Evolutionary conservation across 2,113 vertebrate genomes (phyloP), one percentile per base, ranked within the genome.

Genomic region (Sceloporus tristichus): DNA sequence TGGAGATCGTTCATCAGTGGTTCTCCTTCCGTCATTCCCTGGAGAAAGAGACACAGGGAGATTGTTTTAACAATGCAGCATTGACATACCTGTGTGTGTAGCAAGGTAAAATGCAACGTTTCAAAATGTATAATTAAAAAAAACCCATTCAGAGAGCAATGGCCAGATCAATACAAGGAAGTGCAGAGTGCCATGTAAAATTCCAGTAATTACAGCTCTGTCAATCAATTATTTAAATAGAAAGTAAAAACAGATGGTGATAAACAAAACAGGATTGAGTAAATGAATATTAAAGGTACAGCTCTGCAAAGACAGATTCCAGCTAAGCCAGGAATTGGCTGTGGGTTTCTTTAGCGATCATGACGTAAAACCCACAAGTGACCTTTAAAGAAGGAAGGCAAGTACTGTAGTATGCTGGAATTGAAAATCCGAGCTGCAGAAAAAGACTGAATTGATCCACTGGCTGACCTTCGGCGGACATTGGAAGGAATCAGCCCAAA

Each of bases 21-120:
- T 85, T 79, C 88, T 85, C 92, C 66, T 3, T 91, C 90, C 25
- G 82, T 91, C 95, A 95, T 94, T 14, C 81, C 91, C 94, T 94
- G 86, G 53, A 0, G 0, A 81, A 91, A 92, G 0, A 48, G 7
- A 48, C 48, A 48, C 48, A 48, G 48, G 7, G 48, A 48, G 48
- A 48, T 48, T 48, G 5, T 48, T 48, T 48, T 6, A 48, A 48
- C 48, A 48, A 48, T 34, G 48, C 48, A 48, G 7, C 7, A 48
- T 48, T 48, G 48, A 48, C 48, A 48, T 48, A 48, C 48, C 48
- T 48, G 5, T 48, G 48, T 48, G 48, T 48, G 48, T 7, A 5
- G 48, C 48, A 48, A 48, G 48, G 48, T 48, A 48, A 48, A 5
- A 48, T 48, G 48, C 48, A 48, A 7, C 48, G 5, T 5, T 48